phyloP scores from a whole-genome alignment of 2,888 invertebrate genomes.

The Alsophila aescularia region DNA sequence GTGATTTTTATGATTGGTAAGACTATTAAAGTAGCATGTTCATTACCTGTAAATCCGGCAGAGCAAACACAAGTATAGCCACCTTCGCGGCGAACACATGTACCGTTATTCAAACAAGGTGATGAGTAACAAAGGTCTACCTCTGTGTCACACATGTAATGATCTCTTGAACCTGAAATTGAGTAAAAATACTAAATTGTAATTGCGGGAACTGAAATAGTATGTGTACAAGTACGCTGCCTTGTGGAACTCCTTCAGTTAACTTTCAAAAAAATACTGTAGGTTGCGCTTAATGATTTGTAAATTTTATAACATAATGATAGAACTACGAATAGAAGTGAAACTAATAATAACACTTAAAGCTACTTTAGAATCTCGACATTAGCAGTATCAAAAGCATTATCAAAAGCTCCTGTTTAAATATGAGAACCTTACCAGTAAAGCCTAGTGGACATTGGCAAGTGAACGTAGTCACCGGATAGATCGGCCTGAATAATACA shows the following conservation, averaged over 20 bases:
- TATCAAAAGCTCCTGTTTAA: neutral
- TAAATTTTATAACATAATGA: too few species aligned
- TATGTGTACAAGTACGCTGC: constrained; percentile 7
- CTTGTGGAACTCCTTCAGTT: constrained; percentile 12
- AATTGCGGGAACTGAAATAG: neutral
- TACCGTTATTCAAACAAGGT: constrained; percentile 95
- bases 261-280: neutral
- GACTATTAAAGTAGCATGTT: neutral
- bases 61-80: constrained; percentile 96
- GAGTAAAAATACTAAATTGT: too few species aligned
- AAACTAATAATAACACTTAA: neutral
- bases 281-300: too few species aligned
- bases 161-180: constrained; percentile 89
- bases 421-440: constrained; percentile 84
- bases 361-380: neutral
- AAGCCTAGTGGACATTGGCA: constrained; percentile 97
- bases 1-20: too few species aligned
- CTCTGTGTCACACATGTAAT: constrained; percentile 97
- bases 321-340: too few species aligned
- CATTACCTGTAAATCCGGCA: constrained; percentile 89
- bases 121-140: constrained; percentile 98
- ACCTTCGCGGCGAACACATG: constrained; percentile 93
- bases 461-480: constrained; percentile 96
- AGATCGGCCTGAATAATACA: constrained; percentile 96
- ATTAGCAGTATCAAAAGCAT: constrained; percentile 8